phyloP scores from a whole-genome alignment of 2,113 vertebrate species.

The Hystrix brachyura region DNA sequence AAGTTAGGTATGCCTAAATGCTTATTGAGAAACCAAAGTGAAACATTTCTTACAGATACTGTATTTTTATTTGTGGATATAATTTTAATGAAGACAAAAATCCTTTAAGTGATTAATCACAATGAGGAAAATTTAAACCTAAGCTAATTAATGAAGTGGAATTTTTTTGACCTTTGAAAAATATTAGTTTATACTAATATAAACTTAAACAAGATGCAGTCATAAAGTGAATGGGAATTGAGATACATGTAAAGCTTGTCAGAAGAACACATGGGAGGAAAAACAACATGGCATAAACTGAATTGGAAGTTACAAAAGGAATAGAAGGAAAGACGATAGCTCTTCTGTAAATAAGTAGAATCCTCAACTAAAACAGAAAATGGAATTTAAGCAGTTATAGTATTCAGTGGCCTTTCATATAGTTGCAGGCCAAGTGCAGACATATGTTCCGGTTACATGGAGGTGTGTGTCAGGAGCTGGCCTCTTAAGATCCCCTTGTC shows the following conservation, averaged over 20 bases:
- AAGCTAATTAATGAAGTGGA: conserved; percentile 12
- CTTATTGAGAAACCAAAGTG: conserved; percentile 41
- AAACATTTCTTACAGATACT: conserved; percentile 6
- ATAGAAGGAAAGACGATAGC: background rate
- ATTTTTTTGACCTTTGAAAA: conserved; percentile 33
- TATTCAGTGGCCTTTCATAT: background rate
- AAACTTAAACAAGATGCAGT: background rate
- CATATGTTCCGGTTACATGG: background rate
- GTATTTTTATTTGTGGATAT: conserved; percentile 38
- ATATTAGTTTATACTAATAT: background rate
- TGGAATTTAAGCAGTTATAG: background rate
- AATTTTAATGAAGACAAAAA: conserved; percentile 58
- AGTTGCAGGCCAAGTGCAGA: background rate
- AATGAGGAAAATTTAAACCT: conserved; percentile 1
- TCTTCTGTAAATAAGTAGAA: background rate
- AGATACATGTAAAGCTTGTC: background rate
- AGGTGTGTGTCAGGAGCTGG: background rate
- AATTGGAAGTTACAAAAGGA: background rate
- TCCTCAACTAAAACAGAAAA: background rate
- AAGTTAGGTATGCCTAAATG: conserved; percentile 41
- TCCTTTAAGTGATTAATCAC: conserved; percentile 6
- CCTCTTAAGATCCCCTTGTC: conserved; percentile 1
- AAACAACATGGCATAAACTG: background rate
- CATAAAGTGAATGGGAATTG: background rate
- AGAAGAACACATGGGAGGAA: background rate